These are phyloP conservation scores for Aelia acuminata DNA, from an alignment of 2,888 invertebrate genomes.

Conservation along the genomic window DNA sequence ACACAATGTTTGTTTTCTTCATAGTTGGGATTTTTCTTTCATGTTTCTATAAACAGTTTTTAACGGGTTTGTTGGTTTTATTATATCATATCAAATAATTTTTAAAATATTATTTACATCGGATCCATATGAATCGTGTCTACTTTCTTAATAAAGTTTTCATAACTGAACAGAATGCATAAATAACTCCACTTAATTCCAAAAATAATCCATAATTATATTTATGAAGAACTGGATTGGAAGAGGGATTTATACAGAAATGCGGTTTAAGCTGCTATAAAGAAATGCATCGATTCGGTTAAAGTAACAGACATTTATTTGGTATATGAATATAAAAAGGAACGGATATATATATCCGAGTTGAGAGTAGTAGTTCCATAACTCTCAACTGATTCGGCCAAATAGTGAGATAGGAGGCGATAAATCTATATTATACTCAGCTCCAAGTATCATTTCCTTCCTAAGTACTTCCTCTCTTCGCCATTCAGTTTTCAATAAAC, in stretches of 20 bases:
- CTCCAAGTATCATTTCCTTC: constrained; percentile 10
- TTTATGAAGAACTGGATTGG: not conserved
- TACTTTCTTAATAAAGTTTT: too few species aligned
- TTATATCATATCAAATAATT: too few species aligned
- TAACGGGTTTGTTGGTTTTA: too few species aligned
- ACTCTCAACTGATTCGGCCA: not conserved
- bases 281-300: not conserved
- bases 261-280: not conserved
- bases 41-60: too few species aligned
- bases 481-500: not conserved
- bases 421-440: not conserved
- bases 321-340: not conserved
- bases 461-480: not conserved
- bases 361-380: not conserved
- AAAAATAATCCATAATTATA: too few species aligned
- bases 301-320: not conserved
- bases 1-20: too few species aligned
- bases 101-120: too few species aligned
- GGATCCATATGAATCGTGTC: too few species aligned
- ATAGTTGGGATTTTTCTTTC: too few species aligned
- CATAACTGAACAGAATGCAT: too few species aligned
- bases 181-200: too few species aligned
- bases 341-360: not conserved
- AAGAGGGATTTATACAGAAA: not conserved
- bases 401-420: not conserved